Evolutionary conservation across 1,140 invertebrate species (phyloP), one percentile per base, ranked within the genome.

Genomic region (Thaumatotibia leucotreta): DNA sequence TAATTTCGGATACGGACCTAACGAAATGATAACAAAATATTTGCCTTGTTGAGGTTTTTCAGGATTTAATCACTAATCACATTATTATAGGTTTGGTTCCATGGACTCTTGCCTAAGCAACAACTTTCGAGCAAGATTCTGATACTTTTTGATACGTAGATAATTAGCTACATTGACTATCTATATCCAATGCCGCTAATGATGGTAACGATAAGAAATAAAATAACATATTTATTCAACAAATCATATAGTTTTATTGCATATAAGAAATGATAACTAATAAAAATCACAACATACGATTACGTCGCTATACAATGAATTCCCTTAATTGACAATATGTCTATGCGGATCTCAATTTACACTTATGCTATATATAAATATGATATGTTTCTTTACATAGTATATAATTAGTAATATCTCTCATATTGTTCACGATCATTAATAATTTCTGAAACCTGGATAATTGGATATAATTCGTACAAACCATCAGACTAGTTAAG

Each of bases 181-280:
- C n/a, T n/a, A n/a, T n/a, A n/a, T n/a, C n/a, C n/a, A n/a, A n/a
- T n/a, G n/a, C n/a, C n/a, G n/a, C n/a, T n/a, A n/a, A n/a, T n/a
- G n/a, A n/a, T n/a, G n/a, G n/a, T n/a, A n/a, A n/a, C n/a, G n/a
- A n/a, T 45, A 33, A 10, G 6, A 33, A 62, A 33, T 32, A 45
- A 68, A 75, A 70, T 67, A 23, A 68, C 39, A 45, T 17, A 35
- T 61, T 63, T 73, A 79, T n/a, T n/a, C n/a, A n/a, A 74, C 74
- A 84, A 84, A 84, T 78, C 80, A 79, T 75, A 75, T 77, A 82
- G 71, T 67, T 84, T 82, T 82, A 83, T 83, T 83, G 74, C 65
- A 58, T 79, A 74, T 72, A 72, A 68, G 68, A 70, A 76, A 66
- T 64, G 49, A 71, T 73, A 77, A 74, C 68, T 66, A 68, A 73